Evolutionary conservation across 2,113 vertebrate species (phyloP).

Genomic region (Mastomys coucha): DNA sequence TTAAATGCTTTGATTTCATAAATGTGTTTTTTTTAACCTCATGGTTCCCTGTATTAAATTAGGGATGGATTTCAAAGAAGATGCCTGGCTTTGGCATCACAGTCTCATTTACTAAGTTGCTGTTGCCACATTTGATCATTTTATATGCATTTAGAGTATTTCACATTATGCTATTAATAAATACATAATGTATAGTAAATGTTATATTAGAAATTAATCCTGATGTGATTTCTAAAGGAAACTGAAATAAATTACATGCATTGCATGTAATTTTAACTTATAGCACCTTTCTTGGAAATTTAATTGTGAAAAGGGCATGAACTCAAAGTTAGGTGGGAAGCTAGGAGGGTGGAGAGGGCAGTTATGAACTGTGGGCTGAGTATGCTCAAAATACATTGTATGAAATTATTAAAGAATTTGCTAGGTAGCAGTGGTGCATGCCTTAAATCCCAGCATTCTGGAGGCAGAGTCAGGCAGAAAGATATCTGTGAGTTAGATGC

Average conservation of each 20-base stretch:
- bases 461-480: background rate
- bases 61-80: slow-evolving; percentile 34
- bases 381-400: background rate
- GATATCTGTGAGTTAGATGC: background rate
- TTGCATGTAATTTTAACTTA: slow-evolving; percentile 27
- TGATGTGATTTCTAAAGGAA: slow-evolving; percentile 18
- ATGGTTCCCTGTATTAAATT: slow-evolving; percentile 12
- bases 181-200: background rate
- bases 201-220: slow-evolving; percentile 21
- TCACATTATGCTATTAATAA: background rate
- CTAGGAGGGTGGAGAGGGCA: too few species aligned
- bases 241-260: slow-evolving; percentile 34
- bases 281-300: background rate
- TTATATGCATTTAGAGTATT: slow-evolving; percentile 1
- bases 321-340: background rate
- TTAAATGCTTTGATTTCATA: slow-evolving; percentile 48
- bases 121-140: background rate
- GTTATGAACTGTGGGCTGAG: background rate
- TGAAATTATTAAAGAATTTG: background rate
- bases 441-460: background rate
- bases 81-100: background rate
- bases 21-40: background rate
- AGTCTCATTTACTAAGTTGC: background rate
- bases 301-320: background rate
- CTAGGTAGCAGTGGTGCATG: background rate